A percentile compares a stretch with the other conserved stretches of the same genome.
These are phyloP conservation scores for Lamproptera curius DNA, from an alignment of 2,888 invertebrate species.

Conservation along the genomic window DNA sequence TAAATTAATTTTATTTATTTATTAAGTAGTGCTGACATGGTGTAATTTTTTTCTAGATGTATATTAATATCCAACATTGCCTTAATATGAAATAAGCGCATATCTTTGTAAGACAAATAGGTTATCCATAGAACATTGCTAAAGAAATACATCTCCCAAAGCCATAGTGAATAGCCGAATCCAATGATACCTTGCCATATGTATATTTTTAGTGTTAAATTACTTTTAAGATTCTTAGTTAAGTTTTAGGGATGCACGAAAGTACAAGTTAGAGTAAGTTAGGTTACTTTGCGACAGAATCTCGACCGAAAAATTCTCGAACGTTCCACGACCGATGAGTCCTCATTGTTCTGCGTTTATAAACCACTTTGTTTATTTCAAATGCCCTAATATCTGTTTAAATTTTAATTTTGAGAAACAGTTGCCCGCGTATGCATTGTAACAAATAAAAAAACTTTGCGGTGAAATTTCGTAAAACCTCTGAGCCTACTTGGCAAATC, in stretches of 20 bases:
- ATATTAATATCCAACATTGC: constrained; percentile 32
- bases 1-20: background rate
- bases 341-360: background rate
- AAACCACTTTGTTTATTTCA: too few relatives aligned
- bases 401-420: too few relatives aligned
- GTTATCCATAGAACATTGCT: background rate
- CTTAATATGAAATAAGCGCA: constrained; percentile 21
- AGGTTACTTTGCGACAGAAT: constrained; percentile 21
- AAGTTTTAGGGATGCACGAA: constrained; percentile 42
- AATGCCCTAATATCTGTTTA: too few relatives aligned
- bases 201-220: constrained; percentile 19
- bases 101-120: background rate
- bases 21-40: background rate
- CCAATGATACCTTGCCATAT: constrained; percentile 27
- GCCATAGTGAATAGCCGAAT: constrained; percentile 4
- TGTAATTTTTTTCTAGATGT: background rate
- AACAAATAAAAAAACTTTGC: too few relatives aligned
- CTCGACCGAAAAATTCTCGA: constrained; percentile 54
- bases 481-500: too few relatives aligned
- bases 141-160: background rate
- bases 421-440: too few relatives aligned
- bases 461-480: too few relatives aligned
- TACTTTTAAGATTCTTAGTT: constrained; percentile 24
- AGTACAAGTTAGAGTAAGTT: constrained; percentile 69
- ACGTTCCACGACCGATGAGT: constrained; percentile 35